Evolutionary conservation across 2,888 invertebrate species (phyloP).

Genomic region (Drosophila testacea): DNA sequence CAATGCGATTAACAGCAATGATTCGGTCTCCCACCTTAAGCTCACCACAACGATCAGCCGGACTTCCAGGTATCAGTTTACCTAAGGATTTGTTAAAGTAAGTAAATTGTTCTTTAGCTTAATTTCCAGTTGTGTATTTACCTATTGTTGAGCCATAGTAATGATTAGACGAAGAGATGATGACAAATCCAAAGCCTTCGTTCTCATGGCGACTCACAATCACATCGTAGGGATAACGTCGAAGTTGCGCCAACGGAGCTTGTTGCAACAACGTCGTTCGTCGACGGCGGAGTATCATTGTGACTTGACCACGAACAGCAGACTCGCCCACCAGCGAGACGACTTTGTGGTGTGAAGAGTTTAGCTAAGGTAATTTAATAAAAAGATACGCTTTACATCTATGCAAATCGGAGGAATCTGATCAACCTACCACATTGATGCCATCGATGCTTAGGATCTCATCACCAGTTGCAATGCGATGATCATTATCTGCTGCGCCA

Average conservation of each 20-base stretch:
- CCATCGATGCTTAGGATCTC: conserved; percentile 98
- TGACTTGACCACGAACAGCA: conserved; percentile 94
- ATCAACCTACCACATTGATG: conserved; percentile 88
- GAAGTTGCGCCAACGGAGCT: conserved; percentile 51
- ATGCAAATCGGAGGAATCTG: background rate
- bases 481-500: conserved; percentile 97
- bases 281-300: conserved; percentile 90
- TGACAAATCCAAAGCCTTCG: conserved; percentile 99
- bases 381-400: background rate
- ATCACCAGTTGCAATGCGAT: conserved; percentile 95
- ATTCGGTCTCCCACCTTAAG: conserved; percentile 98
- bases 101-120: background rate
- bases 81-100: conserved; percentile 86
- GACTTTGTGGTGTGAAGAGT: conserved; percentile 96
- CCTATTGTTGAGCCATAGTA: conserved; percentile 93
- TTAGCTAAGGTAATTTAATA: conserved; percentile 84
- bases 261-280: conserved; percentile 47
- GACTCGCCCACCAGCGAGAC: conserved; percentile 96
- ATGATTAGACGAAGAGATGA: conserved; percentile 97
- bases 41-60: conserved; percentile 96
- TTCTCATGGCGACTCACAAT: conserved; percentile 95
- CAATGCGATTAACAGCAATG: conserved; percentile 96
- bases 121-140: conserved; percentile 69
- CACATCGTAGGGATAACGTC: conserved; percentile 92
- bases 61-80: conserved; percentile 97